These are phyloP conservation scores for Eilema griseolum DNA, from an alignment of 2,888 invertebrate species.

Conservation along the genomic window DNA sequence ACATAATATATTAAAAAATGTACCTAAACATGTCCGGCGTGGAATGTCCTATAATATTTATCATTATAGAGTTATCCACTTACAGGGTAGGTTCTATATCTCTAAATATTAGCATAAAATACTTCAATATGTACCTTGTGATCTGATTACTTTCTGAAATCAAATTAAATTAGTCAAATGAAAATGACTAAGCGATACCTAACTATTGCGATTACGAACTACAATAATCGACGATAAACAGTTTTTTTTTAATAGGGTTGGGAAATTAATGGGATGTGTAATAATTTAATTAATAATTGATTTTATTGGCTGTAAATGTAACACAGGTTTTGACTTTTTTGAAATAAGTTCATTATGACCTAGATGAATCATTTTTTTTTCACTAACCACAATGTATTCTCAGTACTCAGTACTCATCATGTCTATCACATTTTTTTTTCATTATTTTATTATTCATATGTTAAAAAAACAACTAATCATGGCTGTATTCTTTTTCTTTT, in stretches of 20 bases:
- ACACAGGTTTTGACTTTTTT: too few species aligned
- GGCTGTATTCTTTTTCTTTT: constrained; percentile 44
- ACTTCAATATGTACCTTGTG: neutral
- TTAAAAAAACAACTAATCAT: constrained; percentile 33
- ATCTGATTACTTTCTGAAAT: too few species aligned
- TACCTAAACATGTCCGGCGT: neutral
- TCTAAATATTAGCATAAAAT: neutral
- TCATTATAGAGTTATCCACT: neutral
- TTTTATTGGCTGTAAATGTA: too few species aligned
- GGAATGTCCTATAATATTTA: neutral
- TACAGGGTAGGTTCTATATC: neutral
- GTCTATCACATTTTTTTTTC: neutral
- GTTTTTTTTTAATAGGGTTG: too few species aligned
- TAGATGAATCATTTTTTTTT: neutral
- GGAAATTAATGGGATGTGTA: too few species aligned
- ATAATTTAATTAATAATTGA: too few species aligned
- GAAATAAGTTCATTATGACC: neutral
- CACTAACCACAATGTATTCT: neutral
- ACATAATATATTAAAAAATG: too few species aligned
- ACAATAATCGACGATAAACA: too few species aligned
- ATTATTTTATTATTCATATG: neutral
- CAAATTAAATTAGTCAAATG: neutral
- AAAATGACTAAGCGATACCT: neutral
- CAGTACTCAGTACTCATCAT: neutral
- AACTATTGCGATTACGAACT: neutral